Evolutionary conservation across 2,888 invertebrate genomes (phyloP).

Genomic region (Cotesia congregata): DNA sequence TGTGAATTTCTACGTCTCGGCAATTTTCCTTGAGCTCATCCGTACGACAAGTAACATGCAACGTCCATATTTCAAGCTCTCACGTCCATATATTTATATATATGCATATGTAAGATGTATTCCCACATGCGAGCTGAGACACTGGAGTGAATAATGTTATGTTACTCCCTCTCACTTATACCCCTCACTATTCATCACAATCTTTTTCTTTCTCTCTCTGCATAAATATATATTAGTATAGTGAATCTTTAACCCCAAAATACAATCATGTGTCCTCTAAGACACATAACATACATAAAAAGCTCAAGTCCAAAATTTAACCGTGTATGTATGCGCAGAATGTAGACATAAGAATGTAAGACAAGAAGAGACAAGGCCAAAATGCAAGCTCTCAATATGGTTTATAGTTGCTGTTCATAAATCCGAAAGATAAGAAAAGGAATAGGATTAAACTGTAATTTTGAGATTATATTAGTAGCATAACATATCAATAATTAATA

Average conservation of each 20-base stretch:
- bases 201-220: constrained; percentile 4
- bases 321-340: too few species aligned
- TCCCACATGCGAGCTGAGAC: constrained; percentile 32
- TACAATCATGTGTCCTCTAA: neutral
- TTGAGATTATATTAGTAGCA: neutral
- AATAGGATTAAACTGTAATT: neutral
- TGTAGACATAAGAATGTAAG: neutral
- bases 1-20: constrained; percentile 11
- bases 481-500: neutral
- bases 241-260: neutral
- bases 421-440: constrained; percentile 20
- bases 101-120: constrained; percentile 1
- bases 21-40: constrained; percentile 47
- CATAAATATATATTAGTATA: neutral
- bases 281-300: neutral
- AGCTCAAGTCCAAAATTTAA: too few species aligned
- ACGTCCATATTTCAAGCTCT: constrained; percentile 49
- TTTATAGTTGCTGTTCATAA: constrained; percentile 21
- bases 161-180: constrained; percentile 20
- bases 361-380: neutral
- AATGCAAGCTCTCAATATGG: neutral
- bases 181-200: neutral
- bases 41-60: constrained; percentile 51
- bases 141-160: constrained; percentile 50
- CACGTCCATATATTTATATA: constrained; percentile 36